Conservation (phyloP, 92 coral and sea anemone genomes). For the Paramuricea clavata region DNA sequence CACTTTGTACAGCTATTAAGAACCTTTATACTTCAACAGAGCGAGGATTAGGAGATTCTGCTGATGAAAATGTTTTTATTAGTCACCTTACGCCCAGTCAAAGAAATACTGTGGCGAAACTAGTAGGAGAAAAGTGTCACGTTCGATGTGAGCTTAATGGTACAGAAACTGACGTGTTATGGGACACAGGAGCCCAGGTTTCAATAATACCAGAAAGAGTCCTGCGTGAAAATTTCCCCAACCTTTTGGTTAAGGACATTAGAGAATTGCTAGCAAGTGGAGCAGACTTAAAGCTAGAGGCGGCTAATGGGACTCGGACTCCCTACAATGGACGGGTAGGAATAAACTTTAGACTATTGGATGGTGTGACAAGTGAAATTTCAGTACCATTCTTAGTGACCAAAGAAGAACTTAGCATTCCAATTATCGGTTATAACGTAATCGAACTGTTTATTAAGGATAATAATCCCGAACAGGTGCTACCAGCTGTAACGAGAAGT, state of each 20-base stretch:
- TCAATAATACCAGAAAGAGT: conserved; percentile 57
- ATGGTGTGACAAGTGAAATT: conserved; percentile 49
- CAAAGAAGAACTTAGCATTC: conserved; percentile 68
- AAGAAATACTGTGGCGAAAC: conserved; percentile 46
- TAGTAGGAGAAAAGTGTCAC: conserved; percentile 57
- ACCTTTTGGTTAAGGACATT: conserved; percentile 50
- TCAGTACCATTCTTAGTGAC: conserved; percentile 74
- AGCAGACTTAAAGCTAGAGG: conserved; percentile 61
- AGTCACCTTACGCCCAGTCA: conserved; percentile 56
- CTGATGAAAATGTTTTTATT: conserved; percentile 44
- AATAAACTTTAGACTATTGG: conserved; percentile 63
- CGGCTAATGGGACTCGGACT: conserved; percentile 75
- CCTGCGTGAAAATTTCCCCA: conserved; percentile 52
- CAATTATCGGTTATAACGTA: conserved; percentile 80
- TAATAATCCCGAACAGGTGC: conserved; percentile 49
- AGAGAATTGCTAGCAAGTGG: conserved; percentile 65
- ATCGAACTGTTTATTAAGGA: conserved; percentile 74
- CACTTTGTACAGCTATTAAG: conserved; percentile 62
- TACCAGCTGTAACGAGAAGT: conserved; percentile 35
- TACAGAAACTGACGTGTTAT: conserved; percentile 51
- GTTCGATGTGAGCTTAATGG: conserved; percentile 61
- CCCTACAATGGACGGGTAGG: conserved; percentile 80
- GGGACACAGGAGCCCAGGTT: conserved; percentile 82
- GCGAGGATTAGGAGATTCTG: conserved; percentile 49
- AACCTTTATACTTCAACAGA: conserved; percentile 36